These are phyloP conservation scores for Lycophotia porphyrea DNA, from an alignment of 2,888 invertebrate species.

Conservation along the genomic window DNA sequence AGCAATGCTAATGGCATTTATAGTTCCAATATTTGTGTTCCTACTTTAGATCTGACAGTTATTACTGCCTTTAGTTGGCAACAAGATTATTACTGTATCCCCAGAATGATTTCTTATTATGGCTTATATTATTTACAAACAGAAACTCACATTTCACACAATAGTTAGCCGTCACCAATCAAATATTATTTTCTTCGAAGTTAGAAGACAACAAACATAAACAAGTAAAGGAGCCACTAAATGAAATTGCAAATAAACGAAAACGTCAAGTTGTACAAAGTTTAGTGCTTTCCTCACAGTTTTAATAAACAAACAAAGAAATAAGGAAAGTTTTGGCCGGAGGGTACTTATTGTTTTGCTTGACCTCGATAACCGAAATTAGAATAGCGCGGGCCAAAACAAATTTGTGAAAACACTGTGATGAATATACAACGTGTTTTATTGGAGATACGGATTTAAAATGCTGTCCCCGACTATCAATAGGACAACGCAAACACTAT, in stretches of 20 bases:
- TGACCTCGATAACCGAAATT: slow-evolving; percentile 76
- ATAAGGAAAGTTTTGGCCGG: slow-evolving; percentile 79
- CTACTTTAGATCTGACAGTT: slow-evolving; percentile 54
- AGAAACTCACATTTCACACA: slow-evolving; percentile 48
- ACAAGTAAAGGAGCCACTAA: slow-evolving; percentile 80
- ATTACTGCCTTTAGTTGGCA: slow-evolving; percentile 52
- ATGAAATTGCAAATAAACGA: slow-evolving; percentile 85
- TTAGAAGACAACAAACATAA: slow-evolving; percentile 76
- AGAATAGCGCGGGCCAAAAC: slow-evolving; percentile 67
- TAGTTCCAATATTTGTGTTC: slow-evolving; percentile 56
- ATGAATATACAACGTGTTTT: slow-evolving; percentile 51
- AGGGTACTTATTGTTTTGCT: slow-evolving; percentile 74
- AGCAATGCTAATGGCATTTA: slow-evolving; percentile 42
- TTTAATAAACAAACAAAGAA: slow-evolving; percentile 85
- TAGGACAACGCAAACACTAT: background rate
- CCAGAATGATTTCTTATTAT: slow-evolving; percentile 59
- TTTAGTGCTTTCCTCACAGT: slow-evolving; percentile 80
- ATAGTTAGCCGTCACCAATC: slow-evolving; percentile 57
- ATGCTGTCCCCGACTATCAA: background rate
- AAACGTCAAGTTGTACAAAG: slow-evolving; percentile 80
- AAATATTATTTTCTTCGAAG: slow-evolving; percentile 68
- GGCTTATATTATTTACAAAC: slow-evolving; percentile 48
- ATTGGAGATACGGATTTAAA: slow-evolving; percentile 6
- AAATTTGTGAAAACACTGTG: slow-evolving; percentile 64
- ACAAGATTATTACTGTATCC: slow-evolving; percentile 54